Conservation (phyloP, 1,140 invertebrate species). For the Arion vulgaris region DNA sequence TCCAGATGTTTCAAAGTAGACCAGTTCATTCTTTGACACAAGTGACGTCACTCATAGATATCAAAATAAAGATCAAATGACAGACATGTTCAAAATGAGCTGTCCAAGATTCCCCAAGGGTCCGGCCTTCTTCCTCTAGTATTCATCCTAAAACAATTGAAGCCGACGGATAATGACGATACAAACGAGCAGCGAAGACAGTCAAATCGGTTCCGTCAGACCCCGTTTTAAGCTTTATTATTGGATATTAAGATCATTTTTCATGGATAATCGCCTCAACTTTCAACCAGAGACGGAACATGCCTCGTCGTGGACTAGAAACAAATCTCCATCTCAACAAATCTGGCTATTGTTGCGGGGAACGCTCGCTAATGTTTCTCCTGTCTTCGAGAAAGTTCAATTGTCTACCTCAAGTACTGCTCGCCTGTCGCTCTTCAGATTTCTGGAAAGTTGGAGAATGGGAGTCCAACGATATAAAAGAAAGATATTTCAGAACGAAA, state of each 20-base stretch:
- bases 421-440: background rate
- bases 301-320: background rate
- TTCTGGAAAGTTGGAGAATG: background rate
- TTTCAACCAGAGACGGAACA: background rate
- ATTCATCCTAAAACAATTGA: background rate
- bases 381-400: background rate
- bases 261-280: constrained; percentile 1
- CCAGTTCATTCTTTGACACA: background rate
- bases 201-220: background rate
- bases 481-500: background rate
- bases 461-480: background rate
- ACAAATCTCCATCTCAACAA: background rate
- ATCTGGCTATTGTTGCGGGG: background rate
- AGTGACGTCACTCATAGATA: background rate
- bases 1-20: background rate
- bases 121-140: background rate
- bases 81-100: background rate
- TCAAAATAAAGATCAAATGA: background rate
- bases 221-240: background rate
- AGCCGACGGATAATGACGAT: constrained; percentile 7
- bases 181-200: background rate
- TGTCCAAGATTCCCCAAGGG: background rate
- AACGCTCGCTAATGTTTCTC: background rate
- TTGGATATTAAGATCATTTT: constrained; percentile 17
- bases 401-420: background rate